Conservation (phyloP, 2,888 invertebrate genomes). For the Sacculina carcini region DNA sequence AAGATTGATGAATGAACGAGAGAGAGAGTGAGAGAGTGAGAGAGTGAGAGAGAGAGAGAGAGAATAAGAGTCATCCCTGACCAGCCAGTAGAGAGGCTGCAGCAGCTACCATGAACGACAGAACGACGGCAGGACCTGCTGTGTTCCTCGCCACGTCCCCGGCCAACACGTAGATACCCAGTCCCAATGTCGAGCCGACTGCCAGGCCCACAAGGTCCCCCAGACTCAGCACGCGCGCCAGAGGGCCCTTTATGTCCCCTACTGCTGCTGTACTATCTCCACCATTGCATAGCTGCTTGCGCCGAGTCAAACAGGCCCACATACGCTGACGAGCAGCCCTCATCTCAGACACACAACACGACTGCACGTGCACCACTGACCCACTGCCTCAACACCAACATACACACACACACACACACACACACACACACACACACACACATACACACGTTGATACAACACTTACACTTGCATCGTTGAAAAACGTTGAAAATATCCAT, state of each 20-base stretch:
- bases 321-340: too few species aligned
- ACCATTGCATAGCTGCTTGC: too few species aligned
- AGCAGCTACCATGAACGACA: constrained; percentile 76
- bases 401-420: too few species aligned
- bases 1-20: neutral
- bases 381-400: too few species aligned
- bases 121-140: constrained; percentile 69
- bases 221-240: constrained; percentile 49
- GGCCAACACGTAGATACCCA: constrained; percentile 82
- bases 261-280: too few species aligned
- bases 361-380: too few species aligned
- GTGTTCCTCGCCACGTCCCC: constrained; percentile 60
- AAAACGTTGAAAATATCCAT: too few species aligned
- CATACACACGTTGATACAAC: too few species aligned
- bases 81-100: constrained; percentile 76
- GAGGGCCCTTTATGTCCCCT: constrained; percentile 15
- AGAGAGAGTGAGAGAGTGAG: neutral
- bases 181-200: constrained; percentile 63
- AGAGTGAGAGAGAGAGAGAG: neutral
- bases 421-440: too few species aligned
- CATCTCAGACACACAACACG: too few species aligned
- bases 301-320: too few species aligned
- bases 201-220: constrained; percentile 65
- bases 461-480: too few species aligned
- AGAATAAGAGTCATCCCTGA: constrained; percentile 21